Evolutionary conservation across 2,797 vertebrate genomes (phyloP).

Genomic region (Sphaeramia orbicularis): DNA sequence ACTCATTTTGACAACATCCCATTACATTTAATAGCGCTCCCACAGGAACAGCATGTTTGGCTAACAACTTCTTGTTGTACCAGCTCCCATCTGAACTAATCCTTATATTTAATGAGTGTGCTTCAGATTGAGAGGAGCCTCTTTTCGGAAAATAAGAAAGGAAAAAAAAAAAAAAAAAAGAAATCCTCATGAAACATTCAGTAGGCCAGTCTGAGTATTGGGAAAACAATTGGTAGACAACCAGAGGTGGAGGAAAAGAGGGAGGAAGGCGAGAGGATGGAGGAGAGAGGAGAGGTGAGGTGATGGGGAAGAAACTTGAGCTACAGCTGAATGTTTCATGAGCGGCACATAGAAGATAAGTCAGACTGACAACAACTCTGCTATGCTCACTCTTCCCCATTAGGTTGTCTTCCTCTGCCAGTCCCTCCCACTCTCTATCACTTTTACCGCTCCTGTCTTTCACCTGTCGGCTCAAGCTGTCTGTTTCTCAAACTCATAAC

Average conservation of each 20-base stretch:
- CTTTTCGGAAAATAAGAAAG: constrained; percentile 25
- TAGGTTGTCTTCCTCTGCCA: constrained; percentile 66
- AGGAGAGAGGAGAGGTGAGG: constrained; percentile 62
- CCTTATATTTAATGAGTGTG: constrained; percentile 71
- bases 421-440: constrained; percentile 71
- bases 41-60: constrained; percentile 49
- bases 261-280: constrained; percentile 49
- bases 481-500: constrained; percentile 51
- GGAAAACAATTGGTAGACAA: constrained; percentile 76
- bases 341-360: constrained; percentile 79
- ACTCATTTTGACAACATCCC: constrained; percentile 33
- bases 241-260: constrained; percentile 65
- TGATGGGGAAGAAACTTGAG: constrained; percentile 57
- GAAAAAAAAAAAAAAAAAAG: constrained; percentile 14
- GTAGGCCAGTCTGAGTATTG: constrained; percentile 61
- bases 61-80: constrained; percentile 59
- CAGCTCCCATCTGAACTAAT: constrained; percentile 56
- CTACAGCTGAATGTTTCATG: constrained; percentile 82
- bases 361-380: constrained; percentile 76
- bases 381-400: constrained; percentile 73
- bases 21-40: constrained; percentile 45
- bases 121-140: constrained; percentile 51
- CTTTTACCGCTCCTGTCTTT: constrained; percentile 65
- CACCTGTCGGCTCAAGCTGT: constrained; percentile 70
- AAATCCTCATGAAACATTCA: constrained; percentile 79